phyloP scores from a whole-genome alignment of 2,888 invertebrate genomes.

The Mimachlamys varia region DNA sequence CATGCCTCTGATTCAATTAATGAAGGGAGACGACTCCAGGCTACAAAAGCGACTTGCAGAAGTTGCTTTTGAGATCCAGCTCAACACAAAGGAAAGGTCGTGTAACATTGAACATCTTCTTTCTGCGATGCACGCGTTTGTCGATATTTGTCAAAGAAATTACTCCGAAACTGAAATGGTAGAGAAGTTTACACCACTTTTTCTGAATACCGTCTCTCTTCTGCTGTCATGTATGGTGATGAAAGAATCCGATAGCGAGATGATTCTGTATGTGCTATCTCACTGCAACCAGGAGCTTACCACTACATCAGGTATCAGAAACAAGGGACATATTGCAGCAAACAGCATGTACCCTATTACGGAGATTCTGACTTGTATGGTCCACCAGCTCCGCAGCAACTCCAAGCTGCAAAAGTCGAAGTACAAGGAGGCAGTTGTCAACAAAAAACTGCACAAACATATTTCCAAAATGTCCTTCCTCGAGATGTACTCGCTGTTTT shows the following conservation, averaged over 20 bases:
- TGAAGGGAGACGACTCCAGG: background rate
- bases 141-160: background rate
- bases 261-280: background rate
- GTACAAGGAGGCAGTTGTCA: background rate
- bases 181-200: background rate
- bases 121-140: background rate
- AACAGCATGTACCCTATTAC: background rate
- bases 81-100: background rate
- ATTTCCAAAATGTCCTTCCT: background rate
- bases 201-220: background rate
- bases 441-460: background rate
- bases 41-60: background rate
- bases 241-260: background rate
- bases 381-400: background rate
- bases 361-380: background rate
- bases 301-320: background rate
- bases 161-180: background rate
- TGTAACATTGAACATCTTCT: background rate
- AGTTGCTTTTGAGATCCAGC: background rate
- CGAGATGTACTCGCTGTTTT: background rate
- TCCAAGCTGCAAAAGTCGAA: background rate
- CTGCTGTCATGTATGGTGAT: background rate
- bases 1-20: background rate
- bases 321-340: background rate
- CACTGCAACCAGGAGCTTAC: background rate